phyloP scores from a whole-genome alignment of 2,797 vertebrate genomes.

The Gymnoscopelus braueri region DNA sequence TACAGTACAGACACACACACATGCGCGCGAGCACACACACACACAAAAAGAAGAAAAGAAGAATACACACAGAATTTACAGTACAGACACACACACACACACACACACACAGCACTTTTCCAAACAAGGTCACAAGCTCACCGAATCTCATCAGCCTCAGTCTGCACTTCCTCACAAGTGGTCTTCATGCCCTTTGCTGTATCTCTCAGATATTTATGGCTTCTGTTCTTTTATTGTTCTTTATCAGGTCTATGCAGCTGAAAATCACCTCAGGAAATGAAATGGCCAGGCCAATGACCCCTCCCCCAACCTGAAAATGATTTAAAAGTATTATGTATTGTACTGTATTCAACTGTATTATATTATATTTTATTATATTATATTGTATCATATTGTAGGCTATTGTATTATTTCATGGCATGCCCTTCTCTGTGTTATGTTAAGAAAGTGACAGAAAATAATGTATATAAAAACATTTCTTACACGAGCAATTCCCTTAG shows the following conservation, averaged over 20 bases:
- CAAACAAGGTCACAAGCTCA: too few relatives aligned
- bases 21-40: too few relatives aligned
- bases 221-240: not conserved
- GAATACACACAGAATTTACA: too few relatives aligned
- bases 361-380: not conserved
- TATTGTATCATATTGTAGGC: not conserved
- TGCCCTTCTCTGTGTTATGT: not conserved
- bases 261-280: constrained; percentile 4
- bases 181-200: not conserved
- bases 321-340: too few relatives aligned
- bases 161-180: not conserved
- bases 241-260: not conserved
- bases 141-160: not conserved
- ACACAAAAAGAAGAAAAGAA: too few relatives aligned
- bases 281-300: constrained; percentile 2
- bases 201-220: not conserved
- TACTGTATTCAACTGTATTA: too few relatives aligned
- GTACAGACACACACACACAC: too few relatives aligned
- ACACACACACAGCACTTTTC: too few relatives aligned
- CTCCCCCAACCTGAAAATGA: constrained; percentile 8
- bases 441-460: not conserved
- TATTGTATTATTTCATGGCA: too few relatives aligned
- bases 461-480: not conserved
- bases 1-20: too few relatives aligned
- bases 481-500: not conserved